Percentiles rank a stretch among this genome's conserved stretches.
Evolutionary conservation across 2,113 vertebrate genomes (phyloP).

Genomic region (Amblyornis subalaris): DNA sequence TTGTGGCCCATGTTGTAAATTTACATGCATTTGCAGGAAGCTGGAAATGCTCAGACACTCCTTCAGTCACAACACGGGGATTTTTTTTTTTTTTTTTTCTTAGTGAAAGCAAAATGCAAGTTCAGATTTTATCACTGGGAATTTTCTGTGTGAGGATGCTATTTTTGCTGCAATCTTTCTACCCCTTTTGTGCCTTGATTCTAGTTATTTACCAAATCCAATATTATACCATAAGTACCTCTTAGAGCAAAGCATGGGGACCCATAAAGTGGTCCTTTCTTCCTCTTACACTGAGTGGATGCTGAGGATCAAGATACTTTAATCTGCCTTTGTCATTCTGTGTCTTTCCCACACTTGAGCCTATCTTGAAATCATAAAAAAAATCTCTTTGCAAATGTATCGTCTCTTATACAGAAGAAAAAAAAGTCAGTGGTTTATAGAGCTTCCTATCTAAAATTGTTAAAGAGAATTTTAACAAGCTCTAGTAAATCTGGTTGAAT

Average conservation of each 20-base stretch:
- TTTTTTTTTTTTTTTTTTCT: neutral
- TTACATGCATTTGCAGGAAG: neutral
- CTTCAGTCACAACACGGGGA: neutral
- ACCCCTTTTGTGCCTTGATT: neutral
- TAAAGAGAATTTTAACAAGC: slow-evolving; percentile 32
- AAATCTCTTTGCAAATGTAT: neutral
- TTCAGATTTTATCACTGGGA: neutral
- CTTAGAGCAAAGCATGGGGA: neutral
- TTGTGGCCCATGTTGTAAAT: neutral
- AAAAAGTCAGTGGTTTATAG: neutral
- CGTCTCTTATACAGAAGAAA: neutral
- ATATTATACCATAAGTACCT: neutral
- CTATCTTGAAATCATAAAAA: neutral
- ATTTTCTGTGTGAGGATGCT: neutral
- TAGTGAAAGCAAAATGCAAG: neutral
- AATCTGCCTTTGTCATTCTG: neutral
- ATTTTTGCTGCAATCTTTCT: neutral
- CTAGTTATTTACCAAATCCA: neutral
- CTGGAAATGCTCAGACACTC: neutral
- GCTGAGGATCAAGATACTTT: neutral
- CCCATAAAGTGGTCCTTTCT: neutral
- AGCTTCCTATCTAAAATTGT: slow-evolving; percentile 19
- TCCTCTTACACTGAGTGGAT: neutral
- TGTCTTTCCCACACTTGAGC: neutral
- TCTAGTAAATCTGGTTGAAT: slow-evolving; percentile 44